Evolutionary conservation across 2,113 vertebrate species (phyloP).

Genomic region (Ammodramus savannarum): DNA sequence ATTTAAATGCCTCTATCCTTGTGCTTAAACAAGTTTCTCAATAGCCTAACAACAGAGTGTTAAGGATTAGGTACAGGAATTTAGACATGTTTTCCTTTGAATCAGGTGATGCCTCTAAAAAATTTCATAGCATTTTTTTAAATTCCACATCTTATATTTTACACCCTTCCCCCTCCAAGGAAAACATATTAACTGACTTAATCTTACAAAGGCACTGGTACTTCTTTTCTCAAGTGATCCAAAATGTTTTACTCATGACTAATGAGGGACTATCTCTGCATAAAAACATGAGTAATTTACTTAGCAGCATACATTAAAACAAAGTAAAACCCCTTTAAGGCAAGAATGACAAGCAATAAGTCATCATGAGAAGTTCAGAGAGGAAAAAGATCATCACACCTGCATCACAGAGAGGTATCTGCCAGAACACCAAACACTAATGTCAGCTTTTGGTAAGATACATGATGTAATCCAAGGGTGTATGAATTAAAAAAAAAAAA

Average conservation of each 20-base stretch:
- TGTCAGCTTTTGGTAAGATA: neutral
- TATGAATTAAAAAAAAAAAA: neutral
- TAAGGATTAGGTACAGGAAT: neutral
- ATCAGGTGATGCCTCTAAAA: neutral
- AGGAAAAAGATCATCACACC: neutral
- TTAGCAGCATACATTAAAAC: neutral
- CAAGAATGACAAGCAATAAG: neutral
- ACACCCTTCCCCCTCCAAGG: neutral
- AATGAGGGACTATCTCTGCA: neutral
- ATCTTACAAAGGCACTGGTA: neutral
- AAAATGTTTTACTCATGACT: neutral
- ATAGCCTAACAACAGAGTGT: neutral
- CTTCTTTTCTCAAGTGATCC: neutral
- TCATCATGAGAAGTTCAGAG: neutral
- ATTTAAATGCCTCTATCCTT: neutral
- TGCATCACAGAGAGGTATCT: neutral
- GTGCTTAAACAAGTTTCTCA: neutral
- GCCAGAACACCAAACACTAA: neutral
- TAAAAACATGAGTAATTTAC: neutral
- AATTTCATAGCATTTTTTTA: neutral
- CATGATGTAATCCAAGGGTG: neutral
- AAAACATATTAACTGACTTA: neutral
- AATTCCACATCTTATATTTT: neutral
- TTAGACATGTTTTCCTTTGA: neutral
- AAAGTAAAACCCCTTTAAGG: neutral